phyloP scores from a whole-genome alignment of 2,113 vertebrate species.

The Elephantulus edwardii region DNA sequence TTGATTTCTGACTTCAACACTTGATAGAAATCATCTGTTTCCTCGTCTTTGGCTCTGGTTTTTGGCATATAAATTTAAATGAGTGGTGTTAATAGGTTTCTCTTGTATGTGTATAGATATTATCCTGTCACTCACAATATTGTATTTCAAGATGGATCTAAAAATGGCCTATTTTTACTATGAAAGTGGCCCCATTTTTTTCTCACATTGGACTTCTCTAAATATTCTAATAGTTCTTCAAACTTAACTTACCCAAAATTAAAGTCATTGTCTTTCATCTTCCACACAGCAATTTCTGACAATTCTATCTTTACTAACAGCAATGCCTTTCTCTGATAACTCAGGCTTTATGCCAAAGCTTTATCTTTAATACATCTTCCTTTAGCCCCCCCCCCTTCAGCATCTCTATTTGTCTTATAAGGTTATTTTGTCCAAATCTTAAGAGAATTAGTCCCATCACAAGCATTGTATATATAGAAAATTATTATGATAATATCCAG shows the following conservation, averaged over 20 bases:
- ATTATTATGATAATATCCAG: not conserved
- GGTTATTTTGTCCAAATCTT: not conserved
- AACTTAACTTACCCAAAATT: not conserved
- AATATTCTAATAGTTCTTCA: not conserved
- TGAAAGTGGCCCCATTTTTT: no score
- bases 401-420: not conserved
- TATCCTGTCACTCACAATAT: no score
- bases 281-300: not conserved
- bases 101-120: no score
- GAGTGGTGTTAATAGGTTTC: no score
- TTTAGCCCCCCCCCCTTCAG: not conserved
- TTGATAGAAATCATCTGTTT: no score
- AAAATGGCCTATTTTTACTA: no score
- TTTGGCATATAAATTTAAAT: no score
- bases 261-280: not conserved
- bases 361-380: not conserved
- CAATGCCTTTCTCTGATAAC: not conserved
- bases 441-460: not conserved
- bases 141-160: no score
- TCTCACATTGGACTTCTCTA: not conserved
- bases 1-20: no score
- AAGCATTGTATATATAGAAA: not conserved
- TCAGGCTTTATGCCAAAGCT: not conserved
- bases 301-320: accelerated
- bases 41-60: no score